These are phyloP conservation scores for Drosophila tsacasi DNA, from an alignment of 1,140 invertebrate species.

Conservation along the genomic window DNA sequence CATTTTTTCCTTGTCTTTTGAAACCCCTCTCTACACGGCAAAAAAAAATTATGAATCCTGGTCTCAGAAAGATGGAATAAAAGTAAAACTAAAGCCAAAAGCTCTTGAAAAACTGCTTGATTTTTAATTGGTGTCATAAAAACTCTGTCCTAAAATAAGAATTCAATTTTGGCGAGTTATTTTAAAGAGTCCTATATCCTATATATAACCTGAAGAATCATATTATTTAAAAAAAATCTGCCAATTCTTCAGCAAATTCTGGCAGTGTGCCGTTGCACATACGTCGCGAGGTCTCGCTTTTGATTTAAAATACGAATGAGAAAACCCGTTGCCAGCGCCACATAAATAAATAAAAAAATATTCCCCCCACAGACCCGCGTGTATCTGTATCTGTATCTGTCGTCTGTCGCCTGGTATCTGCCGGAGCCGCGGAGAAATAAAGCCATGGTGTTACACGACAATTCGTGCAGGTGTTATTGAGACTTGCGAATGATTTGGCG, in stretches of 20 bases:
- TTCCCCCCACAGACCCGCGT: slow-evolving; percentile 3
- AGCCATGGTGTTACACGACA: slow-evolving; percentile 82
- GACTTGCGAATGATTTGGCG: slow-evolving; percentile 82
- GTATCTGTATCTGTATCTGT: slow-evolving; percentile 13
- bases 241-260: background rate
- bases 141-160: background rate
- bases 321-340: slow-evolving; percentile 59
- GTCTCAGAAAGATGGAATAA: background rate
- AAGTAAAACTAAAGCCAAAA: background rate
- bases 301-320: slow-evolving; percentile 51
- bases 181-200: background rate
- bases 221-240: background rate
- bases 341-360: slow-evolving; percentile 43
- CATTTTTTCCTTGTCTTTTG: slow-evolving; percentile 72
- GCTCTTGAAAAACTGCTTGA: background rate
- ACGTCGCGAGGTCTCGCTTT: slow-evolving; percentile 70
- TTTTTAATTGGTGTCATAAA: background rate
- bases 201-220: fast-evolving
- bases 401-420: slow-evolving; percentile 25
- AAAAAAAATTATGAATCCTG: background rate
- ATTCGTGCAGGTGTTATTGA: slow-evolving; percentile 83
- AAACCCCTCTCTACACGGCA: background rate
- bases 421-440: slow-evolving; percentile 37
- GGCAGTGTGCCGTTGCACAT: slow-evolving; percentile 47
- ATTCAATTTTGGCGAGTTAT: background rate